Base-by-base conservation (phyloP, 2,888 invertebrate genomes). In the Platycheirus rosarum region DNA sequence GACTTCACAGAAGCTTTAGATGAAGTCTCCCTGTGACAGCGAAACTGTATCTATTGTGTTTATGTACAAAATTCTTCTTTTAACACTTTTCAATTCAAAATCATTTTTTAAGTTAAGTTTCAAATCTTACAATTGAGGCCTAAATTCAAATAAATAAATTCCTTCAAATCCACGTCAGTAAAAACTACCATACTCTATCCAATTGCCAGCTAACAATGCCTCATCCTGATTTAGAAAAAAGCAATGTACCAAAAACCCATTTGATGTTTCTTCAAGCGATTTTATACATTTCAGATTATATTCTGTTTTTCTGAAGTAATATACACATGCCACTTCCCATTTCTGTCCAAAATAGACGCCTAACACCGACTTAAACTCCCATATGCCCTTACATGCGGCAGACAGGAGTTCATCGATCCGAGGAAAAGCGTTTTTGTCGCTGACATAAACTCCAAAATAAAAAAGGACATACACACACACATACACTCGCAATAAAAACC, bases 401-500 rank as follows among this genome's bases (percentile, higher is more conserved):
- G 20, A 40, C 8, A 44, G 40, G 11, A 44, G 57, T 57, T 77
- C 70, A 35, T 65, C 40, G 65, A 49, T 51, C 77, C 65, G 65
- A 48, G 29, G 44, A 66, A 55, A 62, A 51, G 23, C 44, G 68
- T 62, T 29, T 62, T 75, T 76, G 62, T 62, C 29, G 60, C 68
- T 46, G 75, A 76, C 69, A 69, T 18, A 65, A 55, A 57, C 60
- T 40, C 40, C 11, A n/a, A 75, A 69, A 55, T 14, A 16, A 14
- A 49, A 29, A 49, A 49, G 29, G 20, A 18, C 2, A 40, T 32
- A 32, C 5, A 37, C 0, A n/a, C n/a, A n/a, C n/a, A n/a, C n/a
- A n/a, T n/a, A n/a, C n/a, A n/a, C n/a, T n/a, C n/a, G n/a, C n/a
- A n/a, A n/a, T n/a, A n/a, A n/a, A n/a, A n/a, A n/a, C n/a, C n/a